Evolutionary conservation across 2,888 invertebrate species (phyloP).

Genomic region (Folsomia candida): DNA sequence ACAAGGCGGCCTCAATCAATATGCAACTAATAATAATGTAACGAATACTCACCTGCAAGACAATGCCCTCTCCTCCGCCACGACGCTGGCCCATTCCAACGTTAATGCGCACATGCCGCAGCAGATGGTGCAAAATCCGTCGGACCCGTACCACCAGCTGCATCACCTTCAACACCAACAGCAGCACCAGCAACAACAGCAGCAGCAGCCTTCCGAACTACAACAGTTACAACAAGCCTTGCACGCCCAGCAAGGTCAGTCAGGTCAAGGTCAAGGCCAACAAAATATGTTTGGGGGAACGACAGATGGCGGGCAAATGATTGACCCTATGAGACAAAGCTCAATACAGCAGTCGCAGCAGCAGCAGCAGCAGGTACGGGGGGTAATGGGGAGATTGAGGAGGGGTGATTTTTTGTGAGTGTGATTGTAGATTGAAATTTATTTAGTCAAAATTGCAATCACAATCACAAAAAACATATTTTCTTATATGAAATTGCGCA

Average conservation of each 20-base stretch:
- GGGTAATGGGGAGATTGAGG: no score
- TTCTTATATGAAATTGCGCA: no score
- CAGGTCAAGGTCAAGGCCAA: conserved; percentile 6
- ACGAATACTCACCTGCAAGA: conserved; percentile 28
- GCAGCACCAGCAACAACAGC: conserved; percentile 30
- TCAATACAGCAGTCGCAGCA: conserved; percentile 16
- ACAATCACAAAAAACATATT: no score
- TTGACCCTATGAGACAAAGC: no score
- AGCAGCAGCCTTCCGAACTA: conserved; percentile 38
- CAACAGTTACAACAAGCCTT: conserved; percentile 31
- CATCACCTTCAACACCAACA: conserved; percentile 26
- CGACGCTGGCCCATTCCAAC: conserved; percentile 32
- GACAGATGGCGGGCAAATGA: no score
- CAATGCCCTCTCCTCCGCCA: no score
- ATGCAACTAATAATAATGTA: conserved; percentile 39
- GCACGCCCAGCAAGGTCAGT: conserved; percentile 18
- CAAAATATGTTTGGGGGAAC: neutral
- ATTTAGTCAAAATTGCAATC: no score
- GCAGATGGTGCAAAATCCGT: conserved; percentile 17
- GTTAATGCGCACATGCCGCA: no score
- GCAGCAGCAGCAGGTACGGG: no score
- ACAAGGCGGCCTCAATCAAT: conserved; percentile 36
- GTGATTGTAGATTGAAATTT: no score
- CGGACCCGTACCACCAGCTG: conserved; percentile 26
- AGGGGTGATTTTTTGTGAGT: no score